phyloP scores from a whole-genome alignment of 1,140 invertebrate genomes.

The Ips nitidus region DNA sequence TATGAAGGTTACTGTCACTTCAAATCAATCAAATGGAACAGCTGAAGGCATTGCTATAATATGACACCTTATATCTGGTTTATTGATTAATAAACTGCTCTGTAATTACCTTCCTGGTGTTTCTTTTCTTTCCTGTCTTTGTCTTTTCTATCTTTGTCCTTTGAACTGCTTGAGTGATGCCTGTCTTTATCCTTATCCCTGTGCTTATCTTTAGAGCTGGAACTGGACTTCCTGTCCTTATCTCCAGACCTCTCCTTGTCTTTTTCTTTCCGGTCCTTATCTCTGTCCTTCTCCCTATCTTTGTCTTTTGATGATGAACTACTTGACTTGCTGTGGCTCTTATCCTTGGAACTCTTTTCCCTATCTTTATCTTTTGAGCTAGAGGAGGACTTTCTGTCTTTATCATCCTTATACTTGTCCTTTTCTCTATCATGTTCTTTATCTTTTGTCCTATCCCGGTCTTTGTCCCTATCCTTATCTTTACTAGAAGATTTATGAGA shows the following conservation, averaged over 20 bases:
- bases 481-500: constrained; percentile 66
- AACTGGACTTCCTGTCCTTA: constrained; percentile 54
- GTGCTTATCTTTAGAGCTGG: constrained; percentile 52
- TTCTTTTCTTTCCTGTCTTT: constrained; percentile 13
- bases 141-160: constrained; percentile 44
- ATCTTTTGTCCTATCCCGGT: constrained; percentile 42
- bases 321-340: constrained; percentile 20
- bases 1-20: too few species aligned
- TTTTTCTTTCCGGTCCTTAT: constrained; percentile 46
- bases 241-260: constrained; percentile 44
- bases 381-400: constrained; percentile 46
- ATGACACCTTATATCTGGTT: too few species aligned
- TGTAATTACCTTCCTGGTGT: not conserved
- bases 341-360: constrained; percentile 50
- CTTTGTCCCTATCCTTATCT: constrained; percentile 55
- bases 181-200: constrained; percentile 58
- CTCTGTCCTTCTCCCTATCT: constrained; percentile 56
- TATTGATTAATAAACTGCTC: too few species aligned
- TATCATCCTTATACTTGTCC: constrained; percentile 49
- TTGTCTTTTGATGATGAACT: constrained; percentile 43
- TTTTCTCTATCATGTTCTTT: constrained; percentile 38
- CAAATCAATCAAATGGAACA: too few species aligned
- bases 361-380: constrained; percentile 51
- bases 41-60: too few species aligned
- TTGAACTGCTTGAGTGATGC: constrained; percentile 29